Base-by-base conservation (phyloP, 1,140 invertebrate genomes). In the Trachymyrmex cornetzi region DNA sequence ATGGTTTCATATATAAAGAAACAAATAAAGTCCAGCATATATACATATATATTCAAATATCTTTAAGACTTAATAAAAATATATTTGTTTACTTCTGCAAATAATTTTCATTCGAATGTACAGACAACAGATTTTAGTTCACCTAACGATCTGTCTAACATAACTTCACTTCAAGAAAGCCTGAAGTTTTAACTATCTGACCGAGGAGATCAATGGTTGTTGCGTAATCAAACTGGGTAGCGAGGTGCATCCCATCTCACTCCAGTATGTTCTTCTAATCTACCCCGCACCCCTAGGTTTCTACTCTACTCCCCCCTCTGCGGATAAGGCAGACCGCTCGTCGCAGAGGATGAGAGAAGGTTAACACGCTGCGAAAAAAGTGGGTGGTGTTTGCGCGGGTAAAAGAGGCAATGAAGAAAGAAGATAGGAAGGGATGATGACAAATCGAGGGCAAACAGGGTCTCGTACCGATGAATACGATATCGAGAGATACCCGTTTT, bases 181-280 rank as follows among this genome's bases (percentile, higher is more conserved):
- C 74, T 85, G 74, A 87, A 72, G 79, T 89, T 89, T 84, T 57
- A 88, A 88, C 89, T 90, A 90, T 90, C 82, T 75, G 61, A 55
- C 55, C 64, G 88, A 88, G 55, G 22, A 90, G 89, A 90, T 90
- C 89, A 90, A 90, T 90, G 88, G 53, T 64, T 85, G 81, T 90
- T 90, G 89, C 89, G 88, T 90, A 90, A 90, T 90, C 86, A 71
- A 85, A 81, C 81, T 69, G 89, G 57, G 88, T 71, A 90, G 82
- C 85, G 85, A 89, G 77, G 77, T 87, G 38, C 53, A 87, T 55
- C 84, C 69, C 53, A 59, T 72, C 55, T 53, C 55, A 63, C 50
- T 50, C 55, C 34, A 61, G 61, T 44, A 30, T 69, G 64, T 69
- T 80, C 75, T 61, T 44, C 44, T 55, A 57, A 61, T 59, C 50